Conservation (phyloP, 2,113 vertebrate genomes). For the Steatornis caripensis region DNA sequence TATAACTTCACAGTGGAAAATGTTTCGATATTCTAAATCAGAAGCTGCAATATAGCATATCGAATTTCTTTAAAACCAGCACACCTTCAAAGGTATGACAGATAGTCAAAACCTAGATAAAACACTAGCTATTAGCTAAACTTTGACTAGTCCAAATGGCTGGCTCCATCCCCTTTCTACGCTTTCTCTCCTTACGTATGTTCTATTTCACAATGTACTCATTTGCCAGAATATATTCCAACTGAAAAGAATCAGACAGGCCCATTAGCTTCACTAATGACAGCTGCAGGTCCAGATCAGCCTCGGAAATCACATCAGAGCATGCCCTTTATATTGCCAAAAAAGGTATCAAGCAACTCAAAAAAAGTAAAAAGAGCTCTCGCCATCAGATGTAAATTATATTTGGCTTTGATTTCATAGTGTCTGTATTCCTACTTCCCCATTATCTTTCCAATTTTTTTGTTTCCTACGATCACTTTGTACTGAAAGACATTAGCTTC, state of each 20-base stretch:
- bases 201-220: neutral
- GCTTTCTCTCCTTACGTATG: neutral
- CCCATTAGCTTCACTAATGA: neutral
- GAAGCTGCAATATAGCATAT: neutral
- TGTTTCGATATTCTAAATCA: neutral
- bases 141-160: neutral
- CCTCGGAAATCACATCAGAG: neutral
- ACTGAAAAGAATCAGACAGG: neutral
- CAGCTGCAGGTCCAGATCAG: neutral
- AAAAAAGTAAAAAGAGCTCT: neutral
- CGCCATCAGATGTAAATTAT: neutral
- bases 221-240: neutral
- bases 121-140: neutral
- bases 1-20: neutral
- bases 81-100: neutral
- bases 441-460: neutral
- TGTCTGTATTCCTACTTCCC: neutral
- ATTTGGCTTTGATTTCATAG: neutral
- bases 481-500: neutral
- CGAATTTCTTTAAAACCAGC: neutral
- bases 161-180: neutral
- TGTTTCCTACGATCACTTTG: neutral
- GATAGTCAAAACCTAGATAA: neutral
- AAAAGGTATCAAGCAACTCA: neutral
- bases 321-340: neutral